Conservation (phyloP, 2,113 vertebrate genomes). For the Neolamprologus toae region DNA sequence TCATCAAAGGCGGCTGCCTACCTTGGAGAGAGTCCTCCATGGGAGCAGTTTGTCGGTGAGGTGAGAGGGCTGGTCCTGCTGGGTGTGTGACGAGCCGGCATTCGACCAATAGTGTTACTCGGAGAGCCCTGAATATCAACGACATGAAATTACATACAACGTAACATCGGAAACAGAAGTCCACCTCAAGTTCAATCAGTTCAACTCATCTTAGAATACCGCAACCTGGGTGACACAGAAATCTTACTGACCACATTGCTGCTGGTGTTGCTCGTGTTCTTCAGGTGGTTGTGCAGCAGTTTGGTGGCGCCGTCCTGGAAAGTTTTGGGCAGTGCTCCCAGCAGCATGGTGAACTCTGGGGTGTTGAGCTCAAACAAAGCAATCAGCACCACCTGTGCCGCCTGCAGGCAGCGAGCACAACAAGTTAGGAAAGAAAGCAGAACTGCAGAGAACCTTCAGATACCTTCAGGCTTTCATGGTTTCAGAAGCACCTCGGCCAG, state of each 20-base stretch:
- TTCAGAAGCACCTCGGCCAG: neutral
- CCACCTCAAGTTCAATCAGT: neutral
- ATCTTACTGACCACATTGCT: conserved; percentile 76
- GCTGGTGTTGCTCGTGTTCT: conserved; percentile 90
- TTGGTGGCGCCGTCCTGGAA: conserved; percentile 99
- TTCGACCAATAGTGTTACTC: conserved; percentile 91
- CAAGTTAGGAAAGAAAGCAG: neutral
- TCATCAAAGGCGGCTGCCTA: conserved; percentile 47
- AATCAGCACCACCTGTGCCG: conserved; percentile 95
- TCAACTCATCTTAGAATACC: neutral
- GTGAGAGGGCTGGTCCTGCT: conserved; percentile 94
- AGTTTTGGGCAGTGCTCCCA: conserved; percentile 97
- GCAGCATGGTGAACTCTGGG: conserved; percentile 98
- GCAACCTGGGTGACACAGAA: neutral
- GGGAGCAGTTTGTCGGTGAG: conserved; percentile 96
- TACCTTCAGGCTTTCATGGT: neutral
- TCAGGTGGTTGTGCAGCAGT: conserved; percentile 95
- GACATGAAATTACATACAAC: neutral
- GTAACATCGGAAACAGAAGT: neutral
- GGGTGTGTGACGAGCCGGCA: conserved; percentile 83
- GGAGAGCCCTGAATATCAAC: conserved; percentile 81
- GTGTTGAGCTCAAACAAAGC: conserved; percentile 96
- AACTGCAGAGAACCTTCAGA: neutral
- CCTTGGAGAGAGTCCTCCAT: conserved; percentile 97
- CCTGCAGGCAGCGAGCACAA: conserved; percentile 64